phyloP scores from a whole-genome alignment of 1,140 invertebrate genomes.

The Lasaia peninsularis region DNA sequence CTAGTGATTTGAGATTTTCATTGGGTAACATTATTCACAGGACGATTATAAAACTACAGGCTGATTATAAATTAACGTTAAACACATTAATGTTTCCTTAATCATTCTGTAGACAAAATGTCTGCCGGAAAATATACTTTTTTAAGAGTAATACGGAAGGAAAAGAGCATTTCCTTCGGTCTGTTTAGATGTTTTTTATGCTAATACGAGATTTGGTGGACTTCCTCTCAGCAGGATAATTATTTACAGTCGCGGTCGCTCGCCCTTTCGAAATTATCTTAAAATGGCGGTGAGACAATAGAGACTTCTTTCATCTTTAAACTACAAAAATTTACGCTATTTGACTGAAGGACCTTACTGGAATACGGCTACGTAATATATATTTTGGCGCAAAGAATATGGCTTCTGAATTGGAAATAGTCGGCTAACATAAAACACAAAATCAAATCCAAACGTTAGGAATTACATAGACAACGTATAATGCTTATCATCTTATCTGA shows the following conservation, averaged over 20 bases:
- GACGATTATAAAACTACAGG: not conserved
- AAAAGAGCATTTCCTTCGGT: conserved; percentile 54
- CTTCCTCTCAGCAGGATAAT: conserved; percentile 65
- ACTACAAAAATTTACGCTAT: no score
- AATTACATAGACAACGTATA: no score
- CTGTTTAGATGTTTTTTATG: conserved; percentile 74
- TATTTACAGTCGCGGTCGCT: conserved; percentile 53
- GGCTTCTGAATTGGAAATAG: no score
- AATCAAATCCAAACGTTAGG: no score
- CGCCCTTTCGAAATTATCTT: conserved; percentile 50
- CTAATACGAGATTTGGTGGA: conserved; percentile 68
- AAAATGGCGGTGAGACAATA: conserved; percentile 10
- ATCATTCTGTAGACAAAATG: conserved; percentile 45
- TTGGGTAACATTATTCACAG: no score
- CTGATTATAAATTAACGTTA: not conserved
- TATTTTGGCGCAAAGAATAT: no score
- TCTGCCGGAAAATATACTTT: conserved; percentile 66
- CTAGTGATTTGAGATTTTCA: no score
- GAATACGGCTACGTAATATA: no score
- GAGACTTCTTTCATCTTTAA: not conserved
- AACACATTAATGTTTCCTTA: conserved; percentile 9
- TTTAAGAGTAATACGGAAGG: conserved; percentile 72
- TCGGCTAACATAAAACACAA: no score
- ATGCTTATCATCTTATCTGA: no score
- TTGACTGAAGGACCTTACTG: no score